Base-by-base conservation (phyloP, 2,888 invertebrate genomes). In the Harpalus rubripes region DNA sequence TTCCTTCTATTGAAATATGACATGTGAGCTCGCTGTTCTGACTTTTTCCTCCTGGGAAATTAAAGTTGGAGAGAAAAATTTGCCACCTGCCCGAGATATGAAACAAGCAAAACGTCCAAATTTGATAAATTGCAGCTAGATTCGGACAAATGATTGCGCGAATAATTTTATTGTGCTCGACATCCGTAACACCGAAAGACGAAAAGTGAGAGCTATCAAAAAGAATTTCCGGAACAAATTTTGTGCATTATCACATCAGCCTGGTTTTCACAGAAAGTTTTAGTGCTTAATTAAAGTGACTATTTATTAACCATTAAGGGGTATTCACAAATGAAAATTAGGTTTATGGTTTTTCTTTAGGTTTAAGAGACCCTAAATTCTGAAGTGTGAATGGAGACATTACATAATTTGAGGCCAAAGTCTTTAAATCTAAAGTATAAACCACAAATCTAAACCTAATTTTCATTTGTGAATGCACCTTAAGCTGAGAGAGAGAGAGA, bases 131-230 rank as follows among this genome's bases (percentile, higher is more conserved):
- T 74, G 72, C 72, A 4, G 15, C 44, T 44, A 44, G 41, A 74
- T 74, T 74, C 12, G 44, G 44, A 74, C 72, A 74, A 74, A 74
- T 74, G 72, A 41, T 74, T 74, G 41, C 52, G 16, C 41, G 72
- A 74, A 74, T 74, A 74, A 74, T 74, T 68, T 44, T 74, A 44
- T 74, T 74, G 44, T 41, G 41, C 22, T 74, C 44, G 72, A 74
- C 72, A 74, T 74, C 44, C 41, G 72, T 72, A 74, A 18, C 72
- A 16, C 52, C 72, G 10, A 7, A 52, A 52, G 44, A 52, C 44
- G 44, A 52, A 52, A 52, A 52, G 44, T 10, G 44, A 52, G 44
- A 52, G 44, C 7, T 12, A 52, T 52, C 44, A 52, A 8, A 52
- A 52, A 52, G 44, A 52, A 10, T 52, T 10, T 52, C 44, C 44